Base-by-base conservation (phyloP, 2,888 invertebrate species). In the Poecilus cupreus region DNA sequence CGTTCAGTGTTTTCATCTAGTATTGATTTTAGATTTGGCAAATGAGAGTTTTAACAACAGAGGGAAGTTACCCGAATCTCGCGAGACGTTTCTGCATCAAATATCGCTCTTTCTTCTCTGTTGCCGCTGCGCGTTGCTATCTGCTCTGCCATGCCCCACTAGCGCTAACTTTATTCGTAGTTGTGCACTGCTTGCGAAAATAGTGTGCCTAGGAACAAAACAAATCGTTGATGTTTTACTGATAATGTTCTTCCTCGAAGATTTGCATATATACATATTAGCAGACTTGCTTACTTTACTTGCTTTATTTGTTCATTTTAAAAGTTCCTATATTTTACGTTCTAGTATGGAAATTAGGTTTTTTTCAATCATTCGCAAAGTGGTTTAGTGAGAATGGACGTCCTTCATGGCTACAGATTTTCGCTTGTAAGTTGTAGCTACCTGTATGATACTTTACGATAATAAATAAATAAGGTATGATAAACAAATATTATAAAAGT, bases 11-110 rank as follows among this genome's bases (percentile, higher is more conserved):
- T 78, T 68, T 78, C 49, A 68, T 78, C 24, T 64, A 78, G 64
- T 78, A 78, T 78, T 68, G 78, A 78, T 78, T 78, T 78, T 78
- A 78, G 64, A 78, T 78, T 78, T 78, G 68, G 43, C 24, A 78
- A 78, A 78, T 78, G 76, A 76, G 76, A 76, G 76, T 76, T 76
- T 76, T 57, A 76, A 76, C 76, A 76, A 76, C 76, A 76, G 76
- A 76, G 57, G 32, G 43, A 76, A 76, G 76, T 76, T 57, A 54
- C 39, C 18, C 18, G 57, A 37, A 76, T 76, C 76, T 57, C 76
- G 18, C 37, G 76, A 57, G 76, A 76, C 76, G 76, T 57, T 76
- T 76, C 76, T 76, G 76, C 76, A 72, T 72, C 72, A 72, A 72
- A 72, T 72, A 72, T 72, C 72, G 72, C 49, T 72, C 43, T 24